phyloP scores from a whole-genome alignment of 1,140 invertebrate species.

The Dendrolimus kikuchii region DNA sequence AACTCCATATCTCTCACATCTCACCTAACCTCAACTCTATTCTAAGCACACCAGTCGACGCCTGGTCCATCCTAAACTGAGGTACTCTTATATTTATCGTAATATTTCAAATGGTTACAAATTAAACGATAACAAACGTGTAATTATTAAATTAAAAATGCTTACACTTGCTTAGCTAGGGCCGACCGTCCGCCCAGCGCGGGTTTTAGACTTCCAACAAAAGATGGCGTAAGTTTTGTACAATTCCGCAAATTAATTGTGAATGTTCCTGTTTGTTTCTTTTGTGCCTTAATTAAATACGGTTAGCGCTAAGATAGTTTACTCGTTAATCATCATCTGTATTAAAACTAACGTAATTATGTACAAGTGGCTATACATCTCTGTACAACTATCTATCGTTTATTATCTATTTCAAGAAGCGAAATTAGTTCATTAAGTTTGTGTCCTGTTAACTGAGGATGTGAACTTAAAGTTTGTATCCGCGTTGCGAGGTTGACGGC shows the following conservation, averaged over 20 bases:
- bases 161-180: slow-evolving; percentile 68
- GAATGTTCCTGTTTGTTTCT: slow-evolving; percentile 40
- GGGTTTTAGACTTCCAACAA: slow-evolving; percentile 39
- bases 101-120: slow-evolving; percentile 69
- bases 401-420: slow-evolving; percentile 55
- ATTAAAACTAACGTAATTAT: slow-evolving; percentile 68
- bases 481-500: slow-evolving; percentile 48
- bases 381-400: slow-evolving; percentile 64
- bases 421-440: slow-evolving; percentile 36
- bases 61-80: slow-evolving; percentile 70
- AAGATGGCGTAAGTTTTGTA: slow-evolving; percentile 59
- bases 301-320: slow-evolving; percentile 64
- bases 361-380: slow-evolving; percentile 62
- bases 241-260: slow-evolving; percentile 60
- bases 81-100: slow-evolving; percentile 65
- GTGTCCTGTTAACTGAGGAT: slow-evolving; percentile 56
- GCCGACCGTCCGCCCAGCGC: slow-evolving; percentile 50
- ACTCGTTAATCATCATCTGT: slow-evolving; percentile 50
- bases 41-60: slow-evolving; percentile 66
- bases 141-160: slow-evolving; percentile 65
- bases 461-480: slow-evolving; percentile 49
- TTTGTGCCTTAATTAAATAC: slow-evolving; percentile 60
- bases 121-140: slow-evolving; percentile 67
- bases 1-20: slow-evolving; percentile 44
- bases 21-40: slow-evolving; percentile 56